Base-by-base conservation (phyloP, 1,140 invertebrate genomes). In the Sycophaga agraensis region DNA sequence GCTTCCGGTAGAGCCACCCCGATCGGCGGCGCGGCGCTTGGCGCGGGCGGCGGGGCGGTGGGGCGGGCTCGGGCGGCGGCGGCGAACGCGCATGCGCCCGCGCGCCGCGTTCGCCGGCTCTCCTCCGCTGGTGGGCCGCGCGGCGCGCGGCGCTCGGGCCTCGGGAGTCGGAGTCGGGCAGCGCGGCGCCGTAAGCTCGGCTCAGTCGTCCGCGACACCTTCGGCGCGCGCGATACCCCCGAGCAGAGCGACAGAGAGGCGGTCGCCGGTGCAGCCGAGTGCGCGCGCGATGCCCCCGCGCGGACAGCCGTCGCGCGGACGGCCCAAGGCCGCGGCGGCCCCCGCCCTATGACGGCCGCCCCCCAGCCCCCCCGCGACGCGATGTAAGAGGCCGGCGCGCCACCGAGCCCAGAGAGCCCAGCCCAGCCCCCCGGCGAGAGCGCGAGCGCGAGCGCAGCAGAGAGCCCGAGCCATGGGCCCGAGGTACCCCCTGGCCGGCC, bases 201-300 rank as follows among this genome's bases (percentile, higher is more conserved):
- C 73, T 81, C 77, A 81, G 79, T 80, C 75, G 76, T 62, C 75
- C 78, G 79, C 78, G 77, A 81, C 76, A 78, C 60, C 53, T 79
- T 80, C 72, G 70, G 75, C 73, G 73, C 73, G 73, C 75, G 78
- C 74, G 79, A 77, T 78, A 80, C 74, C 66, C 8, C 46, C 28
- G 0, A 24, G 0, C 16, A 14, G 4, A 9, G 4, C 48, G n/a
- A n/a, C n/a, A n/a, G n/a, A n/a, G n/a, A n/a, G n/a, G n/a, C n/a
- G n/a, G n/a, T n/a, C 28, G 28, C 28, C 28, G 11, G 11, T 31
- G 11, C 28, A 31, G 28, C 28, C 4, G 28, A 31, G 28, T 31
- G 28, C 4, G 5, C 28, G 28, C 28, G 28, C 11, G 4, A 31
- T 31, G 5, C 2, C 43, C 11, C 4, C 50, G 34, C 21, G 19